Percentiles rank a stretch among this genome's conserved stretches.
These are phyloP conservation scores for Coptotermes formosanus DNA, from an alignment of 1,140 invertebrate genomes.

Conservation along the genomic window DNA sequence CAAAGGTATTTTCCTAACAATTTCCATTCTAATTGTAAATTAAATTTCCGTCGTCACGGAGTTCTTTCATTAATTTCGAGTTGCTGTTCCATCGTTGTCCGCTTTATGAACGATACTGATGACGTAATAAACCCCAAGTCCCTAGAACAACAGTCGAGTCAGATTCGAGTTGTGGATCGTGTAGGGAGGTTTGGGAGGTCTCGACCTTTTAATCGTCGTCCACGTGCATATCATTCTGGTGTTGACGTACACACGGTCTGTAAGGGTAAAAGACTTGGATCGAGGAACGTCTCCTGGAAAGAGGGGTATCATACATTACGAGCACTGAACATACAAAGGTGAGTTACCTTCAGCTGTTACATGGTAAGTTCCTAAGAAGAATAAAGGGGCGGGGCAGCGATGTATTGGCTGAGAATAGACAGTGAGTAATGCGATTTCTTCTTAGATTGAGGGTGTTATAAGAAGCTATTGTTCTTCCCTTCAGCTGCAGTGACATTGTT, in stretches of 20 bases:
- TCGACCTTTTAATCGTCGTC: neutral
- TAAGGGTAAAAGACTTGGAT: neutral
- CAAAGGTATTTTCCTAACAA: too few relatives aligned
- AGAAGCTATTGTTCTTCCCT: neutral
- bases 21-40: too few relatives aligned
- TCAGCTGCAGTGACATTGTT: neutral
- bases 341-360: neutral
- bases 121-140: neutral
- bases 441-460: neutral
- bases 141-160: neutral
- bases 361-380: neutral
- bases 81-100: too few relatives aligned
- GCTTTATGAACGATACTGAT: neutral
- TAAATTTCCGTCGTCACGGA: too few relatives aligned
- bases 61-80: too few relatives aligned
- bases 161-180: neutral
- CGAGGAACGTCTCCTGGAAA: neutral
- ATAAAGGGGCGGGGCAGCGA: constrained; percentile 3
- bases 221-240: neutral
- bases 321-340: neutral
- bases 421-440: neutral
- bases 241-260: neutral
- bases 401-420: neutral
- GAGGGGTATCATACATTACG: neutral
- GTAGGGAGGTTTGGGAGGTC: neutral